These are phyloP conservation scores for Struthidea cinerea DNA, from an alignment of 2,113 vertebrate genomes.

Conservation along the genomic window DNA sequence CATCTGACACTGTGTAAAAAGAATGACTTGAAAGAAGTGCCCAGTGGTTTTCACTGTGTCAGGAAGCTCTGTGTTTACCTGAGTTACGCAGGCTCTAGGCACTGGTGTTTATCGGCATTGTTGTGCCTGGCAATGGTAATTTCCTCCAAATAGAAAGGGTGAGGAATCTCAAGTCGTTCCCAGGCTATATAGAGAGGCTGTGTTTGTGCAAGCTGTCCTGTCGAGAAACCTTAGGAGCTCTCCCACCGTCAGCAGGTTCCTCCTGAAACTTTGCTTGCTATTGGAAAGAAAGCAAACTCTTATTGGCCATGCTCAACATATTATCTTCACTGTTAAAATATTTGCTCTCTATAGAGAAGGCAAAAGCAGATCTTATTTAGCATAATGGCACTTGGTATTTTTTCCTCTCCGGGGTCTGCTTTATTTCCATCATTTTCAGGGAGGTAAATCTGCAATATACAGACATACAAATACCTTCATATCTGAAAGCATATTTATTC, in stretches of 20 bases:
- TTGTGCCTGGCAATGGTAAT: conserved; percentile 66
- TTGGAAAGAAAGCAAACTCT: not conserved
- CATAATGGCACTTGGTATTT: not conserved
- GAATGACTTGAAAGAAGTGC: conserved; percentile 65
- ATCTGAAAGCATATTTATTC: not conserved
- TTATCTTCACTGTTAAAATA: not conserved
- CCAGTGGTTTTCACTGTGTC: conserved; percentile 33
- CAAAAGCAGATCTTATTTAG: not conserved
- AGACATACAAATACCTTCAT: not conserved
- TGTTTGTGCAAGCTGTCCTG: conserved; percentile 47
- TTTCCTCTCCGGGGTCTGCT: not conserved
- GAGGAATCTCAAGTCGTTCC: conserved; percentile 66
- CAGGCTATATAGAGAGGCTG: conserved; percentile 52
- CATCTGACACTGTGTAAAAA: conserved; percentile 64
- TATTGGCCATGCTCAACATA: not conserved
- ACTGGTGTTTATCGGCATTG: conserved; percentile 67
- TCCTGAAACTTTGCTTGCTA: not conserved
- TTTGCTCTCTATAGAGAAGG: not conserved
- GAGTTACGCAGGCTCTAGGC: conserved; percentile 56
- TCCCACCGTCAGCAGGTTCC: not conserved
- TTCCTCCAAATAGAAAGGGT: conserved; percentile 66
- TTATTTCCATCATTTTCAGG: not conserved
- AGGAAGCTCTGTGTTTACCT: conserved; percentile 73
- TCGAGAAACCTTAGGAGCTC: not conserved
- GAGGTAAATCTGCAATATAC: not conserved